Percentiles rank a stretch among this genome's conserved stretches.
These are phyloP conservation scores for Sciurus niger DNA, from an alignment of 2,113 vertebrate genomes.

Conservation along the genomic window DNA sequence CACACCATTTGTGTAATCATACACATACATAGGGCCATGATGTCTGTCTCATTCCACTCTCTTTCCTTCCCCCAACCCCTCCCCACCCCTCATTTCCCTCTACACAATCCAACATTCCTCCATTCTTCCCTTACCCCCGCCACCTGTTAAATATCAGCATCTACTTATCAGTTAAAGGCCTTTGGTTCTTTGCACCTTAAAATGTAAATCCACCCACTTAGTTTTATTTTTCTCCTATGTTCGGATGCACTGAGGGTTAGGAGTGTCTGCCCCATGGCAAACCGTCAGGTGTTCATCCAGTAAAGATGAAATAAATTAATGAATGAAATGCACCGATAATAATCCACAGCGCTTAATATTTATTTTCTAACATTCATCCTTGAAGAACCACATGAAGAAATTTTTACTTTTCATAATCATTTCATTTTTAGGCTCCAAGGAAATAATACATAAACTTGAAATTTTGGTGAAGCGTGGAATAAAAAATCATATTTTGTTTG, in stretches of 20 bases:
- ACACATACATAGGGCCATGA: too few species aligned
- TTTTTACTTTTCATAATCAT: background rate
- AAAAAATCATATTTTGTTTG: background rate
- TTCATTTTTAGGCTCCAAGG: background rate
- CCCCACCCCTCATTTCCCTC: too few species aligned
- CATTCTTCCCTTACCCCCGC: too few species aligned
- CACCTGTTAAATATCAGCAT: too few species aligned
- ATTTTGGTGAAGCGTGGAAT: slow-evolving; percentile 20
- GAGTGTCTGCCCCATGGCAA: background rate
- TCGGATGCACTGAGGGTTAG: background rate
- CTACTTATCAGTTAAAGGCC: too few species aligned
- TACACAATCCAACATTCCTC: too few species aligned
- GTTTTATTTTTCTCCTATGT: background rate
- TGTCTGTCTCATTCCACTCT: too few species aligned
- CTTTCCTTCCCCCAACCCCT: too few species aligned
- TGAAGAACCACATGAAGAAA: background rate
- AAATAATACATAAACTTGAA: slow-evolving; percentile 33
- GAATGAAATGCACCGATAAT: background rate
- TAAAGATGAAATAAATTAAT: background rate
- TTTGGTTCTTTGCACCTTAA: too few species aligned
- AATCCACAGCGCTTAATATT: background rate
- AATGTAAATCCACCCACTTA: background rate
- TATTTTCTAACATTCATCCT: background rate
- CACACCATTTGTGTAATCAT: too few species aligned
- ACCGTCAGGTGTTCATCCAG: background rate